phyloP scores from a whole-genome alignment of 2,888 invertebrate genomes.

The Xestia ashworthii region DNA sequence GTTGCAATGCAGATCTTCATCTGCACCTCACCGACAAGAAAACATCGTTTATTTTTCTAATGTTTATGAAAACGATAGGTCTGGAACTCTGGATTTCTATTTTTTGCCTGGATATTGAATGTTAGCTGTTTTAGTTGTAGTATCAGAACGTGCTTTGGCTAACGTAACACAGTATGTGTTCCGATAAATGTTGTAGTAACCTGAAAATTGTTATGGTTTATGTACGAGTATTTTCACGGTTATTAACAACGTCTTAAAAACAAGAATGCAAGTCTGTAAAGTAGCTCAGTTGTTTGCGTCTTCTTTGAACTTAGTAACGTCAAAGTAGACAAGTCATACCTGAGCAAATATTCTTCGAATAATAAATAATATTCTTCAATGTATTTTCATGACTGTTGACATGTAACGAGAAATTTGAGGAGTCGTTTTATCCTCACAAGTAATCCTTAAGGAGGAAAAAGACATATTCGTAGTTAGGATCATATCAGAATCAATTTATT shows the following conservation, averaged over 20 bases:
- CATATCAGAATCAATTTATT: slow-evolving; percentile 2
- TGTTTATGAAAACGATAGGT: slow-evolving; percentile 30
- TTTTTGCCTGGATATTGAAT: slow-evolving; percentile 37
- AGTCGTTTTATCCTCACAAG: not conserved
- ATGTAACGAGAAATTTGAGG: slow-evolving; percentile 19
- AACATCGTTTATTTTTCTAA: not conserved
- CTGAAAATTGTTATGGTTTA: slow-evolving; percentile 58
- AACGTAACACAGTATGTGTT: slow-evolving; percentile 29
- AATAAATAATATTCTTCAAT: not conserved
- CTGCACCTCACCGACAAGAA: not conserved
- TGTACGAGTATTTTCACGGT: slow-evolving; percentile 45
- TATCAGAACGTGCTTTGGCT: slow-evolving; percentile 63
- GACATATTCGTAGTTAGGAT: not conserved
- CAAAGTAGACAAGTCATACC: not conserved
- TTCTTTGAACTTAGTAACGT: slow-evolving; percentile 4
- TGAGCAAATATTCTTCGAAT: slow-evolving; percentile 19
- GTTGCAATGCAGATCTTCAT: slow-evolving; percentile 4
- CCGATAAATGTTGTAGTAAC: slow-evolving; percentile 51
- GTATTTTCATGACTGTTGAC: slow-evolving; percentile 26
- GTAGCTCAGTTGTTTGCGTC: not conserved
- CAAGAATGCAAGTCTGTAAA: slow-evolving; percentile 1
- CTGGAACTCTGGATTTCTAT: slow-evolving; percentile 51
- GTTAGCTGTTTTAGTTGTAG: slow-evolving; percentile 25
- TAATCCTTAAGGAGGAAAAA: slow-evolving; percentile 6
- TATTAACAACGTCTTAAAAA: slow-evolving; percentile 46